Conservation (phyloP, 2,113 vertebrate genomes). For the Tychaedon coryphoeus region DNA sequence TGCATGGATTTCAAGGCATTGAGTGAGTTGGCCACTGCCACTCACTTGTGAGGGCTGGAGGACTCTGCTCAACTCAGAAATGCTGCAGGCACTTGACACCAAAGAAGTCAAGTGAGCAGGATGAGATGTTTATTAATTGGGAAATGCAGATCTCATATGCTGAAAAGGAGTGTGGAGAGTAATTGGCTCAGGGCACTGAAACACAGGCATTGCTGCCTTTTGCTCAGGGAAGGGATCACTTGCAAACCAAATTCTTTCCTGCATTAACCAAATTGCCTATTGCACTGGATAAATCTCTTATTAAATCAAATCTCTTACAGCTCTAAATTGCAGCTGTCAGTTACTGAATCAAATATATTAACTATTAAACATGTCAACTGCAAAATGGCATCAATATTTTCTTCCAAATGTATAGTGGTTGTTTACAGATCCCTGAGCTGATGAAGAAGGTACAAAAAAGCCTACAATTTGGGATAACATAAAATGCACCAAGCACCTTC, state of each 20-base stretch:
- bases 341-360: conserved; percentile 34
- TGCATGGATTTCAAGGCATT: neutral
- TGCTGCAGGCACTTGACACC: neutral
- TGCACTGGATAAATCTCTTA: neutral
- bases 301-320: conserved; percentile 23
- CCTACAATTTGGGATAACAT: neutral
- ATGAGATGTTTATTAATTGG: conserved; percentile 30
- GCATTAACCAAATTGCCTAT: conserved; percentile 12
- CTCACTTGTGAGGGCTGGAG: neutral
- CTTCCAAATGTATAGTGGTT: neutral
- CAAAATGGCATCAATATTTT: conserved; percentile 44
- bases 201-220: neutral
- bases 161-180: neutral
- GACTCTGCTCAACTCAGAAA: neutral
- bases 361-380: conserved; percentile 24
- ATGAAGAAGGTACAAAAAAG: neutral
- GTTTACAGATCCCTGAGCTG: neutral
- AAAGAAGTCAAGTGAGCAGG: neutral
- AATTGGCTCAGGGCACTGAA: neutral
- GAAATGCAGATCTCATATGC: neutral
- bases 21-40: neutral
- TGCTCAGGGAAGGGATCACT: neutral
- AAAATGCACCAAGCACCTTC: neutral
- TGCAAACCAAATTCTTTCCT: conserved; percentile 7
- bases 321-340: conserved; percentile 37